Evolutionary conservation across 2,888 invertebrate genomes (phyloP), one percentile per base, ranked within the genome.

Genomic region (Aphelenchoides bicaudatus): DNA sequence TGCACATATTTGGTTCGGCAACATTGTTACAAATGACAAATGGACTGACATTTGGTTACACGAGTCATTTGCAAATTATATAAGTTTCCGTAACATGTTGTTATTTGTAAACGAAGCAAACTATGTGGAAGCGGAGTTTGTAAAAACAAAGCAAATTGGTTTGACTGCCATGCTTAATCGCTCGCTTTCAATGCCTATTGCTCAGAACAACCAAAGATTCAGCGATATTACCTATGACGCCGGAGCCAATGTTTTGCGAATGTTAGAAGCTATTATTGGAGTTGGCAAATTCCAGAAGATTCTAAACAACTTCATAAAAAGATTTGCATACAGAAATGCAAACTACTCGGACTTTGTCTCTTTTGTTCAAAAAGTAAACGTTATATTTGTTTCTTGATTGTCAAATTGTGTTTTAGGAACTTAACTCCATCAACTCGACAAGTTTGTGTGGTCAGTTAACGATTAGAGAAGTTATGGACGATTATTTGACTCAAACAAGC

Each of bases 1-100:
- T 6, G 52, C 52, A 1, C 52, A 51, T 30, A 37, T 38, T n/a
- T 51, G 52, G 52, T 25, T n/a, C 8, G 49, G 28, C 8, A 16
- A 48, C 8, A n/a, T 8, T 16, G 31, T 48, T 8, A 43, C n/a
- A 10, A n/a, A 19, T 21, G 6, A 6, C 8, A 6, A 43, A 6
- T 43, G 43, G 43, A 25, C 21, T 21, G 6, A 6, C 23, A 25
- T 21, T 21, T 43, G 16, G 10, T 25, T 43, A 6, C 10, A 43
- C 43, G 43, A 43, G n/a, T 10, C 43, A 8, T 43, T 43, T n/a
- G 43, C 43, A 21, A 25, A 43, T 21, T 43, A 8, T n/a, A 21
- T 43, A 19, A 21, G 21, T 8, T 8, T n/a, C 23, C 43, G 43
- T 8, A 43, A 10, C 21, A 10, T 43, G 23, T 25, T 21, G 25